A percentile compares a stretch with the other conserved stretches of the same genome.
These are phyloP conservation scores for Pemphredon lugubris DNA, from an alignment of 2,888 invertebrate genomes.

Conservation along the genomic window DNA sequence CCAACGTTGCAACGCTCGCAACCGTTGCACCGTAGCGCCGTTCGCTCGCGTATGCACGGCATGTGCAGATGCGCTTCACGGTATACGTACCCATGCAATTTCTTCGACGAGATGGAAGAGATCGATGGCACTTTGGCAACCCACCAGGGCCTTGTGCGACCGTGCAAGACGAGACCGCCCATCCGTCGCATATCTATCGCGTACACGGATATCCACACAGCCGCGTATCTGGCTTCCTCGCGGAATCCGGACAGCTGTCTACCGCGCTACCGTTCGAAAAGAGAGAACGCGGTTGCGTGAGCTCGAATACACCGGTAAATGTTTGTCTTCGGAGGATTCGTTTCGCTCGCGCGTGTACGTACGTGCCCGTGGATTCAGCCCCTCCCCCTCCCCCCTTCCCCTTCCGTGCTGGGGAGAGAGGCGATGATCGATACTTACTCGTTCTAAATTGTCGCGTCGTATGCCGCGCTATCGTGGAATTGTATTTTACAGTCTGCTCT, in stretches of 20 bases:
- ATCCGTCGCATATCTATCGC: conserved; percentile 34
- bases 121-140: conserved; percentile 70
- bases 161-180: conserved; percentile 47
- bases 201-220: conserved; percentile 10
- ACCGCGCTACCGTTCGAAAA: conserved; percentile 6
- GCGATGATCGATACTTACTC: no score
- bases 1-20: background rate
- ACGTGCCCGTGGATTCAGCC: background rate
- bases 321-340: conserved; percentile 45
- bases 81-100: conserved; percentile 53
- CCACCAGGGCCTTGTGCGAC: conserved; percentile 60
- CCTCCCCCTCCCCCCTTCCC: no score
- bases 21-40: no score
- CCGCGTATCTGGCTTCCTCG: conserved; percentile 42
- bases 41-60: conserved; percentile 3
- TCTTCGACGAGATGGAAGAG: conserved; percentile 59
- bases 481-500: no score
- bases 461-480: no score
- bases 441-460: no score
- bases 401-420: no score
- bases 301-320: conserved; percentile 44
- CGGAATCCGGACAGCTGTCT: conserved; percentile 56
- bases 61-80: conserved; percentile 28
- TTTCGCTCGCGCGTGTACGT: conserved; percentile 3
- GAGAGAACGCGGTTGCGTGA: conserved; percentile 29